These are phyloP conservation scores for Muntiacus muntjak DNA, from an alignment of 2,113 vertebrate genomes.

Conservation along the genomic window DNA sequence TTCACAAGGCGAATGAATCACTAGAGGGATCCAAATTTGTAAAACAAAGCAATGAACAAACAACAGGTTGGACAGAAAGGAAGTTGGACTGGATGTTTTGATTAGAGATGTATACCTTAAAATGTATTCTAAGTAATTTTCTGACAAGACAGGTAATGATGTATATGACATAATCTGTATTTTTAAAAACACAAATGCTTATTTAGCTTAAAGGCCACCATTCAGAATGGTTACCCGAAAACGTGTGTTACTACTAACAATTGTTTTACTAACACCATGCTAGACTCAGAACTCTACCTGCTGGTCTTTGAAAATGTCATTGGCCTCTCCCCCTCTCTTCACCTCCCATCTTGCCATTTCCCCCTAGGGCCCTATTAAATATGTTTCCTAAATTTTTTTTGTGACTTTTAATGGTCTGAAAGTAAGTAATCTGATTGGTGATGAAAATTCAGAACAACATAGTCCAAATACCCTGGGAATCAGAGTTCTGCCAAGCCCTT, in stretches of 20 bases:
- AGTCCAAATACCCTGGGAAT: conserved; percentile 58
- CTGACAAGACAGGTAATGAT: background rate
- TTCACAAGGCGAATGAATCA: background rate
- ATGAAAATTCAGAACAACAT: conserved; percentile 73
- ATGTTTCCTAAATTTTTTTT: conserved; percentile 64
- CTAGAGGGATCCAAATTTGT: background rate
- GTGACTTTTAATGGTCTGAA: conserved; percentile 63
- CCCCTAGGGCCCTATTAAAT: conserved; percentile 53
- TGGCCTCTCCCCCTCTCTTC: background rate
- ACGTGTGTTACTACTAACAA: background rate
- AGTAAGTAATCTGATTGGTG: conserved; percentile 74
- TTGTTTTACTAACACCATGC: background rate
- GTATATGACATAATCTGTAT: background rate
- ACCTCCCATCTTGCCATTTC: background rate
- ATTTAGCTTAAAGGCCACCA: background rate
- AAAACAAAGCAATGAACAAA: background rate
- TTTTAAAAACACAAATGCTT: background rate
- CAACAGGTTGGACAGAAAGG: background rate
- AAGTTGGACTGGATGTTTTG: background rate
- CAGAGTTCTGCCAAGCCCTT: conserved; percentile 67
- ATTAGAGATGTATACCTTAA: background rate
- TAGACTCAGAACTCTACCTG: background rate
- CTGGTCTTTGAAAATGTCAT: background rate
- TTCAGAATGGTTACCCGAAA: background rate
- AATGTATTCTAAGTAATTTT: background rate